Evolutionary conservation across 2,888 invertebrate species (phyloP), one percentile per base, ranked within the genome.

Genomic region (Plutella xylostella): DNA sequence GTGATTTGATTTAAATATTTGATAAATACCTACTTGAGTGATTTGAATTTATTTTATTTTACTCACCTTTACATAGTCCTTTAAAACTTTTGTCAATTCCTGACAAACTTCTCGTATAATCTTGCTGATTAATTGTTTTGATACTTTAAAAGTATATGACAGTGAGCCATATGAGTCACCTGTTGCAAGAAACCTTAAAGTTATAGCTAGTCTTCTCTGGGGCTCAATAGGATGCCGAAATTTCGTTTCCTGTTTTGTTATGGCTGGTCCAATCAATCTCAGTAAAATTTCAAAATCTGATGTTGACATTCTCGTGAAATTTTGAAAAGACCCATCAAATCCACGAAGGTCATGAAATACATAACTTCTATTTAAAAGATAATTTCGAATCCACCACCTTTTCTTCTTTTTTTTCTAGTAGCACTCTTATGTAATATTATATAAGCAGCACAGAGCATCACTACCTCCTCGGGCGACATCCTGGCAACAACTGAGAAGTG

Each of bases 241-340:
- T 17, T 22, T 25, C 17, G 25, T 25, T 15, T 25, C 22, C 40
- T 15, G 14, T 25, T 15, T 40, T 14, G 15, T 15, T 15, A 40
- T 40, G n/a, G 25, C 22, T 31, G 19, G 34, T 17, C 17, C 34
- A 14, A 34, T 17, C 15, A 34, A 17, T 15, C 17, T 17, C 11
- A 14, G 4, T 17, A 34, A 53, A 52, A 49, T 45, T 42, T 60
- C 58, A 55, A 63, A 63, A 51, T 63, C 61, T 35, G 47, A 21
- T 45, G 41, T 52, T 21, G 51, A 54, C 58, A 60, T 60, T 39
- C 55, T 47, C 38, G 49, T 52, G 40, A 62, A 56, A 47, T 58
- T 60, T 52, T 53, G 46, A 39, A 61, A 64, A 48, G 59, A 48
- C 47, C 58, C 60, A 49, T 57, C 55, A 33, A 55, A 55, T 54